Evolutionary conservation across 2,888 invertebrate species (phyloP), one percentile per base, ranked within the genome.

Genomic region (Periphyllus acericola): DNA sequence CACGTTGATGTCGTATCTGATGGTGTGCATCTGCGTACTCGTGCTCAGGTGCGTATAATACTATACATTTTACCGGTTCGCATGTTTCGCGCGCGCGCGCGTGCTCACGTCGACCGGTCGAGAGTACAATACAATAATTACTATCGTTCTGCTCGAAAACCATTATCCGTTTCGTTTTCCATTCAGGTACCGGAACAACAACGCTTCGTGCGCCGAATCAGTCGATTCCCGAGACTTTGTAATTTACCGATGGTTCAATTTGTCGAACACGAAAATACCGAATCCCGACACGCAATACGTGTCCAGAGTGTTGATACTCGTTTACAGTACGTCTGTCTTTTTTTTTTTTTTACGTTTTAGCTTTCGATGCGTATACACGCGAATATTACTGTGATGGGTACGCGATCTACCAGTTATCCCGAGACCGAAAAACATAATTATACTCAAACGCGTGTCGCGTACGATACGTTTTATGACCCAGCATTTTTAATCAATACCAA

Each of bases 1-100:
- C n/a, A 97, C 97, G 0, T 93, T 97, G 1, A 93, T 97, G 83
- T 97, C 97, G 0, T 98, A 98, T 91, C 96, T 97, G 3, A 97
- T 98, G 90, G 98, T 98, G 0, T 96, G 97, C 0, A 94, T 97
- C 88, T 96, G 97, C 90, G 97, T 98, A 2, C 93, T 98, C 14
- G 94, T 98, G 84, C 93, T 98, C 55, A 95, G 98, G 93, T 98
- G 32, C 29, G 36, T 29, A 17, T 32, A 32, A 29, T 29, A 68
- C 6, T 36, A 36, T 36, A 36, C 36, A 36, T 36, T 6, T 36
- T 6, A 36, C 6, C 6, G 3, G 36, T 46, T 14, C 14, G 46
- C 14, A 46, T 46, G 46, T 14, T 46, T 68, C 4, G 29, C 14
- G 68, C 1, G 1, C 36, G 36, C 46, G 14, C 11, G 3, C 46